Evolutionary conservation across 2,113 vertebrate genomes (phyloP).

Genomic region (Microcebus lehilahytsara): DNA sequence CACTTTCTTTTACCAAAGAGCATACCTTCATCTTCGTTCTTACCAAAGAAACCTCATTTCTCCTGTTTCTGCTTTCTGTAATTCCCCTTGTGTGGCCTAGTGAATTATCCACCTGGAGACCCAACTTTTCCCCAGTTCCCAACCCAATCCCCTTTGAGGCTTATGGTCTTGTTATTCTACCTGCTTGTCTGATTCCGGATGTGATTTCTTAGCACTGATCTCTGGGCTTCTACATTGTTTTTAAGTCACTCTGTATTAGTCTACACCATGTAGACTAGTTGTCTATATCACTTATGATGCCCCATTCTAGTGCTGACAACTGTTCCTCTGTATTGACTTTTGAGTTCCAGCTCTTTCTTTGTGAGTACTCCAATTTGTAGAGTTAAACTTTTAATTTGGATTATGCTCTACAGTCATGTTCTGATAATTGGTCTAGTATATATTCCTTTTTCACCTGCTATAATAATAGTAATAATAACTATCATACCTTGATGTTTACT

Average conservation of each 20-base stretch:
- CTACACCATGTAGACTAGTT: not conserved
- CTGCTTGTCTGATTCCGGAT: not conserved
- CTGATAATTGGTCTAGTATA: not conserved
- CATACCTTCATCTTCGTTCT: not conserved
- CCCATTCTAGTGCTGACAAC: not conserved
- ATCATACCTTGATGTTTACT: not conserved
- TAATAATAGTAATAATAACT: not conserved
- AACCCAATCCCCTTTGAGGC: not conserved
- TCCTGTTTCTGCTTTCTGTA: slow-evolving; percentile 10
- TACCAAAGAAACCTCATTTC: not conserved
- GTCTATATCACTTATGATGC: not conserved
- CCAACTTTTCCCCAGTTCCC: not conserved
- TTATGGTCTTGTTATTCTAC: not conserved
- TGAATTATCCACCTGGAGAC: not conserved
- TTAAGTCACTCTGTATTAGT: not conserved
- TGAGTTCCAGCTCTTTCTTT: not conserved
- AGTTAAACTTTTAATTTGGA: not conserved
- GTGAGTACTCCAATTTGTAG: not conserved
- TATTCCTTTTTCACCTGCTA: not conserved
- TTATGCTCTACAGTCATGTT: not conserved
- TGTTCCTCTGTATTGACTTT: not conserved
- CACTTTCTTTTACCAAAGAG: not conserved
- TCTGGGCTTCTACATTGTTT: not conserved
- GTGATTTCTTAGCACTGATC: not conserved
- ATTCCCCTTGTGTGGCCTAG: not conserved